Conservation (phyloP, 92 coral and sea anemone genomes). For the Pocillopora meandrina region DNA sequence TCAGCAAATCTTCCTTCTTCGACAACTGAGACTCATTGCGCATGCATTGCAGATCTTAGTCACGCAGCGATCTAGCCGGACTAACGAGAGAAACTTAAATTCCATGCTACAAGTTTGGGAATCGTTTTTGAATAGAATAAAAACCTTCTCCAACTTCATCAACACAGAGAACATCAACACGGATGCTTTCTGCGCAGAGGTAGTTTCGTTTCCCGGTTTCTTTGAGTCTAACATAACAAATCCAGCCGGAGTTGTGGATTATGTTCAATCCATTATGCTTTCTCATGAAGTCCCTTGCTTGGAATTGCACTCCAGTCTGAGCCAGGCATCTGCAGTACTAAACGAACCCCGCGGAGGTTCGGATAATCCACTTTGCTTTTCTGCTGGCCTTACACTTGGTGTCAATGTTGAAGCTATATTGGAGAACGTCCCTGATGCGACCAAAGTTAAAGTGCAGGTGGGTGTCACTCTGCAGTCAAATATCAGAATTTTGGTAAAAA, state of each 20-base stretch:
- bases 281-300: constrained; percentile 58
- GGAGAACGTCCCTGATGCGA: constrained; percentile 76
- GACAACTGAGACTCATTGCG: constrained; percentile 84
- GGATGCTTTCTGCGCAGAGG: constrained; percentile 79
- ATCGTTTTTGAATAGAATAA: constrained; percentile 84
- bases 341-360: constrained; percentile 93
- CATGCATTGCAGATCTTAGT: constrained; percentile 85
- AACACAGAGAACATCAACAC: constrained; percentile 56
- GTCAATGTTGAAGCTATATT: constrained; percentile 87
- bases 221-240: constrained; percentile 96
- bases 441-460: constrained; percentile 89
- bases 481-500: too few species aligned
- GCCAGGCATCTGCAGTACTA: constrained; percentile 82
- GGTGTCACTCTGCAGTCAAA: neutral
- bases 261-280: constrained; percentile 72
- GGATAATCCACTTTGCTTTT: constrained; percentile 89
- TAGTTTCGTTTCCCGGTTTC: constrained; percentile 83
- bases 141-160: constrained; percentile 67
- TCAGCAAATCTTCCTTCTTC: constrained; percentile 73
- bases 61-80: constrained; percentile 72
- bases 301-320: constrained; percentile 66
- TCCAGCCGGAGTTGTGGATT: constrained; percentile 80
- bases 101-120: constrained; percentile 91
- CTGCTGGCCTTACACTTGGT: constrained; percentile 94
- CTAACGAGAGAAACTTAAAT: constrained; percentile 67